These are phyloP conservation scores for Antitype chi DNA, from an alignment of 2,888 invertebrate genomes.

Conservation along the genomic window DNA sequence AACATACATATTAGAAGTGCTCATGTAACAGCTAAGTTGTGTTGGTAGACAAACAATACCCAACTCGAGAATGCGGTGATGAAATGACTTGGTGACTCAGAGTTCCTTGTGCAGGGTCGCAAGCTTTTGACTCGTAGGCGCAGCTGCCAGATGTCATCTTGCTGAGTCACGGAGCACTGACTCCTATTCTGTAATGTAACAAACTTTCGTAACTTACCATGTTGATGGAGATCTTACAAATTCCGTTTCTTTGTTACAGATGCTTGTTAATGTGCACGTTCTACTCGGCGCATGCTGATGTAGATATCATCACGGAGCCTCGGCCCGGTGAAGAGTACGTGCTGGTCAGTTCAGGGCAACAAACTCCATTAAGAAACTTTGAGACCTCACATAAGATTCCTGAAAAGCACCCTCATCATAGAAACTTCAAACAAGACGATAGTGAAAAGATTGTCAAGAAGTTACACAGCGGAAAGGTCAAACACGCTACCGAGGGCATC, in stretches of 20 bases:
- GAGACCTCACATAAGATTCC: slow-evolving; percentile 94
- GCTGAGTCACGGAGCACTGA: slow-evolving; percentile 84
- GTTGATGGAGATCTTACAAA: slow-evolving; percentile 64
- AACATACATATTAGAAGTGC: slow-evolving; percentile 67
- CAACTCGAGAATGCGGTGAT: slow-evolving; percentile 77
- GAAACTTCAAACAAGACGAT: slow-evolving; percentile 79
- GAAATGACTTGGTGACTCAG: slow-evolving; percentile 84
- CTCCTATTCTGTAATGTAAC: slow-evolving; percentile 73
- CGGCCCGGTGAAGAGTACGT: slow-evolving; percentile 93
- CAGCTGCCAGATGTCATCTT: slow-evolving; percentile 81
- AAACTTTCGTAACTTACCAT: slow-evolving; percentile 76
- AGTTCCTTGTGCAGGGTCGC: slow-evolving; percentile 74
- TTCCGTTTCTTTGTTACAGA: slow-evolving; percentile 85
- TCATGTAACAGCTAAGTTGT: slow-evolving; percentile 65
- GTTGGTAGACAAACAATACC: slow-evolving; percentile 71
- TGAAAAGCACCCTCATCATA: slow-evolving; percentile 85
- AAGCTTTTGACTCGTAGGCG: slow-evolving; percentile 77
- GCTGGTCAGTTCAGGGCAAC: slow-evolving; percentile 90
- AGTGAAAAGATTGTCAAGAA: slow-evolving; percentile 87
- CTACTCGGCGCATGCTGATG: slow-evolving; percentile 86
- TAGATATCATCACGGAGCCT: slow-evolving; percentile 92
- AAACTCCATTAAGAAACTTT: slow-evolving; percentile 89
- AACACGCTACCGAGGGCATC: slow-evolving; percentile 85
- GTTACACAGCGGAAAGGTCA: slow-evolving; percentile 80
- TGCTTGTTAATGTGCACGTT: slow-evolving; percentile 87